Evolutionary conservation across 1,140 invertebrate genomes (phyloP).

Genomic region (Heliconius melpomene): DNA sequence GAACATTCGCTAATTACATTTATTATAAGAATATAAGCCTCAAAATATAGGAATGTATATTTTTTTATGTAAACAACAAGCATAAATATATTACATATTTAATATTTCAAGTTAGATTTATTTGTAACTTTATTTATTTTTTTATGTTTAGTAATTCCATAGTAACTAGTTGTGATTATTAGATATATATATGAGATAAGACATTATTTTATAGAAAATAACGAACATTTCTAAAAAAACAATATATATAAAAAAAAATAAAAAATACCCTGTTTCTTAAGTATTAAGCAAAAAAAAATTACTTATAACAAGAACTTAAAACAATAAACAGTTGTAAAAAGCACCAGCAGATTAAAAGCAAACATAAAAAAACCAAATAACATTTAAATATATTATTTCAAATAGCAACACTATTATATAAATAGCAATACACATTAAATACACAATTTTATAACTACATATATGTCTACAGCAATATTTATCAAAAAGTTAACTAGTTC

Average conservation of each 20-base stretch:
- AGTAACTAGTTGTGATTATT: neutral
- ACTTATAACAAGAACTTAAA: neutral
- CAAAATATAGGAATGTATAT: slow-evolving; percentile 10
- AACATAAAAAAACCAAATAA: neutral
- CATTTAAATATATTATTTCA: neutral
- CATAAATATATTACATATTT: neutral
- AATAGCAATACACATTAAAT: neutral
- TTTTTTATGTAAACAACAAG: neutral
- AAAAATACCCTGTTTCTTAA: slow-evolving; percentile 8
- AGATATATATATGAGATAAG: too few relatives aligned
- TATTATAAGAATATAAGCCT: neutral
- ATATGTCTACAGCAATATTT: neutral
- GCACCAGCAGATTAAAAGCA: neutral
- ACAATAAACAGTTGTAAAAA: neutral
- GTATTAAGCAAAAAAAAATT: neutral
- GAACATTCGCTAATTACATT: neutral
- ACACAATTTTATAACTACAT: neutral
- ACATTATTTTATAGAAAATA: neutral
- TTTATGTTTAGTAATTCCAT: neutral
- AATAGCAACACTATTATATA: neutral
- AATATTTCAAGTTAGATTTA: neutral
- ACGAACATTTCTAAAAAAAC: neutral
- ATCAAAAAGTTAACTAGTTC: neutral
- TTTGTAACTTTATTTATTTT: neutral
- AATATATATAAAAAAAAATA: neutral